Base-by-base conservation (phyloP, 2,888 invertebrate species). In the Rhorus exstirpatorius region DNA sequence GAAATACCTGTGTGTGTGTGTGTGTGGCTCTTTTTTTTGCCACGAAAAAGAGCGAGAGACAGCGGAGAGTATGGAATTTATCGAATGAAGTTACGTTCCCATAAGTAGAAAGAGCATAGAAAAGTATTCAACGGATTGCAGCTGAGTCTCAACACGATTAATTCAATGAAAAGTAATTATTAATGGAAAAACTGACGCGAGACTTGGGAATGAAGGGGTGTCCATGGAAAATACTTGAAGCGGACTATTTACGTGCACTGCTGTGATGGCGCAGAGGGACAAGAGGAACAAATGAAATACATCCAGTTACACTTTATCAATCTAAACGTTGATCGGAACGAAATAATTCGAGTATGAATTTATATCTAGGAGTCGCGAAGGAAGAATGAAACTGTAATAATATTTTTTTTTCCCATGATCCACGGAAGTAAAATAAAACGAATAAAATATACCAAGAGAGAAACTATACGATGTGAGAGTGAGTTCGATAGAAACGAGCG, bases 401-500 rank as follows among this genome's bases (percentile, higher is more conserved):
- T 4, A 8, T 24, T 12, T 53, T 24, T n/a, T 21, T 24, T 35
- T n/a, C n/a, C 26, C 1, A 7, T 14, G 17, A 35, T 35, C 31
- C 24, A 60, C 8, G 8, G 31, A 31, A 4, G 38, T 8, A 10
- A 38, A 38, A 38, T 38, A 38, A 38, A 38, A 38, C 38, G 24
- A 8, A 19, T n/a, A 17, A 44, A 70, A 4, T 10, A 8, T 26
- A 8, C 31, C 14, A 35, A 14, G 10, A 24, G n/a, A 35, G 19
- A 79, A 67, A 46, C 19, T 51, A 46, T 51, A 46, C 17, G 46
- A 51, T 10, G 41, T n/a, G n/a, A 72, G 26, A 79, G 83, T 79
- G 83, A 83, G 83, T 75, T 83, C 83, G 79, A 83, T 83, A 38
- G 82, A 76, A 76, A 72, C 58, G 70, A 58, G 26, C 49, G 74